Conservation (phyloP, 1,140 invertebrate species). For the Eueides isabella region DNA sequence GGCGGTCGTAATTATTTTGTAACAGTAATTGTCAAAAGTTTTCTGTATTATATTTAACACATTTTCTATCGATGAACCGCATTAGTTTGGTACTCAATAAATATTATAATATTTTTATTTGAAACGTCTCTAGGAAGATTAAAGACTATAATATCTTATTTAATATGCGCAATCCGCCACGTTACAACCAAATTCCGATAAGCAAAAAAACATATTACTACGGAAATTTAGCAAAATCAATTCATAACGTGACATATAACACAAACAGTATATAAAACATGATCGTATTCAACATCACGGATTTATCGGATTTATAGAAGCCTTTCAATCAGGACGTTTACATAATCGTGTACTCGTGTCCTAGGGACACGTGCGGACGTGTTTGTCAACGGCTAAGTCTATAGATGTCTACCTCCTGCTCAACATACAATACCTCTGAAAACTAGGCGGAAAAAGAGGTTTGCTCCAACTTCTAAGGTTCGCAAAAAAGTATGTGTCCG, state of each 20-base stretch:
- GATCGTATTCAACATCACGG: conserved; percentile 26
- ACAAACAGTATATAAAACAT: conserved; percentile 7
- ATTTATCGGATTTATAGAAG: conserved; percentile 2
- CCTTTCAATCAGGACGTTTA: conserved; percentile 23
- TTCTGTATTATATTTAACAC: too few relatives aligned
- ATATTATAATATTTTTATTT: too few relatives aligned
- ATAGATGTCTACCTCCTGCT: background rate
- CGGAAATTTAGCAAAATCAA: background rate
- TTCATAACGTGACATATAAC: background rate
- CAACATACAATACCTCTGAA: too few relatives aligned
- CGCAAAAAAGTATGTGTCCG: too few relatives aligned
- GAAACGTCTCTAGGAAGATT: too few relatives aligned
- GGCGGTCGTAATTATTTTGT: background rate
- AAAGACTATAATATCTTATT: too few relatives aligned
- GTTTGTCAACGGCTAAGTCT: conserved; percentile 5
- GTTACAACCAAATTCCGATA: background rate
- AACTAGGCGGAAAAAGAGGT: too few relatives aligned
- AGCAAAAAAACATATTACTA: background rate
- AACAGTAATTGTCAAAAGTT: background rate
- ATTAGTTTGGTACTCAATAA: too few relatives aligned
- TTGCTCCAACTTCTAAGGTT: too few relatives aligned
- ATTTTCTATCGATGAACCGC: too few relatives aligned
- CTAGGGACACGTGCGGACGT: background rate
- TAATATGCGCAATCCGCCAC: too few relatives aligned
- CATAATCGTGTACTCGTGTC: conserved; percentile 18